Conservation (phyloP, 2,797 vertebrate species). For the Aotus griseimembra region DNA sequence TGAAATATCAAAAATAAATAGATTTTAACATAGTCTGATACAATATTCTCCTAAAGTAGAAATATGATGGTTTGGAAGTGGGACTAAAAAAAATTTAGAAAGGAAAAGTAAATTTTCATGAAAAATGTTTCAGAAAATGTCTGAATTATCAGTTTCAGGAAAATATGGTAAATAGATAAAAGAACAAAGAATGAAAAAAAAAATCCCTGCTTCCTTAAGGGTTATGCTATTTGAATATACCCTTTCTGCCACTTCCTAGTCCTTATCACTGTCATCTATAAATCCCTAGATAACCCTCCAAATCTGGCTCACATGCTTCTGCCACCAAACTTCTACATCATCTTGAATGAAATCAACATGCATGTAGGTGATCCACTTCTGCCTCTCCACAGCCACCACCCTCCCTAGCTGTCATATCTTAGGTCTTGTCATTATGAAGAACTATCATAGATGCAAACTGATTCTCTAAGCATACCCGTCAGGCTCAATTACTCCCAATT, state of each 20-base stretch:
- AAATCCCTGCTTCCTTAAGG: not conserved
- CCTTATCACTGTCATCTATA: not conserved
- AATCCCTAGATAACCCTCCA: not conserved
- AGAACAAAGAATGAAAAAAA: not conserved
- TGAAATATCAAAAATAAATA: not conserved
- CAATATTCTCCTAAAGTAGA: not conserved
- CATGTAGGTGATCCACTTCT: not conserved
- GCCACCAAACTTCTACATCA: not conserved
- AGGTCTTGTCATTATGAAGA: not conserved
- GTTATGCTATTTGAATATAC: not conserved
- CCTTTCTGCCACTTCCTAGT: not conserved
- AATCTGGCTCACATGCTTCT: not conserved
- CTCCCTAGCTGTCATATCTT: not conserved
- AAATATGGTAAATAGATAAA: not conserved
- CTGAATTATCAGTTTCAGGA: not conserved
- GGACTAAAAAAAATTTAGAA: not conserved
- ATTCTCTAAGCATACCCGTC: not conserved
- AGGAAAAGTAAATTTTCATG: not conserved
- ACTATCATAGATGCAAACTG: not conserved
- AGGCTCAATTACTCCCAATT: not conserved
- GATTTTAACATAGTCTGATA: not conserved
- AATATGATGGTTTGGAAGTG: not conserved
- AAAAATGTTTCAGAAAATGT: not conserved
- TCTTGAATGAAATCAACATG: not conserved
- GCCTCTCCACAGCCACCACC: not conserved